These are phyloP conservation scores for Tipula lateralis DNA, from an alignment of 2,888 invertebrate genomes.

Conservation along the genomic window DNA sequence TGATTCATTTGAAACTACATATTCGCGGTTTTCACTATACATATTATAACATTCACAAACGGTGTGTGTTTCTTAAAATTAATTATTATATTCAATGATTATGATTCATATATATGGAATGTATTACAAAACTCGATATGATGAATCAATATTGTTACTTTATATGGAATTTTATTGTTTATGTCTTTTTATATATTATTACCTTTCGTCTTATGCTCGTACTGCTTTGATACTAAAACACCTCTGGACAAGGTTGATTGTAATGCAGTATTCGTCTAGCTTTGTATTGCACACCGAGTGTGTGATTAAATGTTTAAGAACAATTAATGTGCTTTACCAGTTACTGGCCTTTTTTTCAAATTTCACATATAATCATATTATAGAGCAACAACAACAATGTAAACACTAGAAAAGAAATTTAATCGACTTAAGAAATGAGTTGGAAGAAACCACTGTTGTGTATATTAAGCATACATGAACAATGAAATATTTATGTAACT, in stretches of 20 bases:
- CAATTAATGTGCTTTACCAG: no score
- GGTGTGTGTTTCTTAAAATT: neutral
- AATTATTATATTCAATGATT: neutral
- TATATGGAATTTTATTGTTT: neutral
- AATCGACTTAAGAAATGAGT: neutral
- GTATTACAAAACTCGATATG: neutral
- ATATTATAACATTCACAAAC: neutral
- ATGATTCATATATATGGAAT: neutral
- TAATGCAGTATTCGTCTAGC: neutral
- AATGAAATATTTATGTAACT: slow-evolving; percentile 8
- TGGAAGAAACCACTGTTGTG: neutral
- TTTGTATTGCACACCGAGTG: no score
- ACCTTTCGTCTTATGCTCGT: neutral
- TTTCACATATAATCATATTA: neutral
- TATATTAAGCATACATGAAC: neutral
- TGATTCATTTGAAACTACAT: neutral
- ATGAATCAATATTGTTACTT: neutral
- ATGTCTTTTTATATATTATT: neutral
- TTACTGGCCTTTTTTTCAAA: neutral
- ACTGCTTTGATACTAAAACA: neutral
- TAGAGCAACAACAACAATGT: neutral
- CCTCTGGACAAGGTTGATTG: neutral
- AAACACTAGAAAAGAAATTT: neutral
- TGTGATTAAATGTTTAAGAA: no score
- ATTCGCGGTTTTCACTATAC: neutral